A percentile compares a stretch with the other conserved stretches of the same genome.
Conservation (phyloP, 2,113 vertebrate genomes). For the Euleptes europaea region DNA sequence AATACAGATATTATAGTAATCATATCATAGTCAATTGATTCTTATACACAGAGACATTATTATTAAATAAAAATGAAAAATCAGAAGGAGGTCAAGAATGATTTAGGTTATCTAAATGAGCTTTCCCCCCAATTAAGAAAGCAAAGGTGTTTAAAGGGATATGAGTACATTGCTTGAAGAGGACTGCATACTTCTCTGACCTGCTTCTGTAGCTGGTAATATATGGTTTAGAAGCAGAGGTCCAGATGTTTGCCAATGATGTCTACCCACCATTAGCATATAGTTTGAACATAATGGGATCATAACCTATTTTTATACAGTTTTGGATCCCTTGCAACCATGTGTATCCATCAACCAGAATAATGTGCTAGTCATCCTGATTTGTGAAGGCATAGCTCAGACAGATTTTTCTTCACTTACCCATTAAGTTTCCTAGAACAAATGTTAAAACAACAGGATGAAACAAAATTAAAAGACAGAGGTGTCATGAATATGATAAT, state of each 20-base stretch:
- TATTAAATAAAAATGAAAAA: constrained; percentile 24
- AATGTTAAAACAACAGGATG: background rate
- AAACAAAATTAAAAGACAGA: background rate
- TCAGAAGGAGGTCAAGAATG: background rate
- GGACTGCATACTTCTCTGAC: background rate
- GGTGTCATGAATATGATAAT: background rate
- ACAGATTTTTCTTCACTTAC: background rate
- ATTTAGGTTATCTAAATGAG: background rate
- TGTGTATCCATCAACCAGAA: background rate
- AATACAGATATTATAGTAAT: constrained; percentile 15
- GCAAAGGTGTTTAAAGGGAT: background rate
- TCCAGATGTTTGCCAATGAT: background rate
- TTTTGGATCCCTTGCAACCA: background rate
- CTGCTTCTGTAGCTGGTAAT: background rate
- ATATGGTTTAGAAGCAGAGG: background rate
- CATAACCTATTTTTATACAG: background rate
- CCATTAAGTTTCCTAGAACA: background rate
- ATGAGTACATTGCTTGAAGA: too few relatives aligned
- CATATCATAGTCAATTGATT: constrained; percentile 20
- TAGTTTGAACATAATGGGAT: too few relatives aligned
- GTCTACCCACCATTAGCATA: background rate
- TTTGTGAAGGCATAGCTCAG: background rate
- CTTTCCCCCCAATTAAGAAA: background rate
- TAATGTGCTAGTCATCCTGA: background rate
- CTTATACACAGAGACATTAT: constrained; percentile 5